A percentile compares a stretch with the other conserved stretches of the same genome.
These are phyloP conservation scores for Parauchenoglanis ngamensis DNA, from an alignment of 2,797 vertebrate species.

Conservation along the genomic window DNA sequence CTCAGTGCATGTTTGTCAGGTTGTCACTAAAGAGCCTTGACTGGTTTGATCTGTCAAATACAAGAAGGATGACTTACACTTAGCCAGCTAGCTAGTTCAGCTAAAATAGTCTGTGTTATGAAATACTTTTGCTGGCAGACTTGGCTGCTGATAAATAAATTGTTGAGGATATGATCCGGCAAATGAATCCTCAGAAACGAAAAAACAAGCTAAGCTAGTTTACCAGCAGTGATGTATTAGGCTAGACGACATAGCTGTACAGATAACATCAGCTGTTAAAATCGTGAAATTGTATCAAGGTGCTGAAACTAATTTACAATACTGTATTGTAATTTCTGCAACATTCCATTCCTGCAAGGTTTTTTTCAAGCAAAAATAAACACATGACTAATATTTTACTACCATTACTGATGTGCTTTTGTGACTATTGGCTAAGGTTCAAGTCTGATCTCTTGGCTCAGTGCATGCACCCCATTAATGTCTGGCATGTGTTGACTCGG, in stretches of 20 bases:
- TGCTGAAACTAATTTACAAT: not conserved
- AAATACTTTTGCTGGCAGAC: not conserved
- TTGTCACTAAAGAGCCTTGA: not conserved
- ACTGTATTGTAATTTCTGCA: not conserved
- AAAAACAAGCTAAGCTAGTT: not conserved
- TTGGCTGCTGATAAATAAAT: not conserved
- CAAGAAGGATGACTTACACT: not conserved
- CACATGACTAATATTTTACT: not conserved
- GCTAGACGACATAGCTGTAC: not conserved
- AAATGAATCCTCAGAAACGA: not conserved
- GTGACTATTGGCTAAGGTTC: slow-evolving; percentile 13
- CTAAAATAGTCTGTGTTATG: not conserved
- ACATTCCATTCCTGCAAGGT: not conserved
- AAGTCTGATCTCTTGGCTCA: slow-evolving; percentile 34
- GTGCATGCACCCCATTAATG: slow-evolving; percentile 30
- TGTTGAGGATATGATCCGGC: not conserved
- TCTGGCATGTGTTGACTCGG: slow-evolving; percentile 35
- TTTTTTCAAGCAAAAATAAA: not conserved
- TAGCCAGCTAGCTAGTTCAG: not conserved
- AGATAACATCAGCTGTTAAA: not conserved
- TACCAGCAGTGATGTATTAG: not conserved
- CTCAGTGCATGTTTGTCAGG: not conserved
- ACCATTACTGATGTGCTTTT: slow-evolving; percentile 4
- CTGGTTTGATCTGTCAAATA: not conserved
- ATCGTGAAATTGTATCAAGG: not conserved